These are phyloP conservation scores for Trachelus iudaicus DNA, from an alignment of 2,888 invertebrate species.

Conservation along the genomic window DNA sequence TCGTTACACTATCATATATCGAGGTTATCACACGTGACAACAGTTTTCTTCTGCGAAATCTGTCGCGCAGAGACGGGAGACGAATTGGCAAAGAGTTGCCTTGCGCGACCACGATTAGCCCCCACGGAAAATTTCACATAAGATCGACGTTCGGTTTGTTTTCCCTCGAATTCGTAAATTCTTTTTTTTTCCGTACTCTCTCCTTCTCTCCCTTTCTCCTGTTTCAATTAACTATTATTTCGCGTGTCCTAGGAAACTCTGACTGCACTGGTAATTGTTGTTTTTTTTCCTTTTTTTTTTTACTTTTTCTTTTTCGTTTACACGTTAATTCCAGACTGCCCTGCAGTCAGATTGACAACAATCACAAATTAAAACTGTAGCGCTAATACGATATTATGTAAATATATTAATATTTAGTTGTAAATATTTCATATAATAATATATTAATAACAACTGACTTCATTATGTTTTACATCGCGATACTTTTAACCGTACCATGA, in stretches of 20 bases:
- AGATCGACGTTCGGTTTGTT: constrained; percentile 24
- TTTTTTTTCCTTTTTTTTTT: constrained; percentile 15
- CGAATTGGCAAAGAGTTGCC: constrained; percentile 43
- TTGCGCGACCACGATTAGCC: constrained; percentile 24
- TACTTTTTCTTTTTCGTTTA: constrained; percentile 24
- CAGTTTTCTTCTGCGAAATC: background rate
- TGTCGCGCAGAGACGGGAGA: constrained; percentile 25
- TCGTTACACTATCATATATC: background rate
- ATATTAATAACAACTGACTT: constrained; percentile 59
- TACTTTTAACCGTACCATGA: constrained; percentile 41
- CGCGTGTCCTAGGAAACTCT: constrained; percentile 47
- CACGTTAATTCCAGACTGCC: constrained; percentile 57
- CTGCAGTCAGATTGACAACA: constrained; percentile 52
- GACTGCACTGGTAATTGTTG: constrained; percentile 55
- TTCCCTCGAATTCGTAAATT: background rate
- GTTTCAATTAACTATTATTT: constrained; percentile 22
- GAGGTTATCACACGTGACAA: background rate
- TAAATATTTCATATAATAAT: constrained; percentile 61
- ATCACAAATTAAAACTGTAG: constrained; percentile 58
- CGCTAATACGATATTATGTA: constrained; percentile 56
- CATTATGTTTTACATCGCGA: constrained; percentile 43
- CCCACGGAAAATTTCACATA: constrained; percentile 37
- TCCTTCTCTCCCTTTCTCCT: background rate
- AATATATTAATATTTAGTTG: constrained; percentile 61
- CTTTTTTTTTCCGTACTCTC: background rate